A percentile compares a stretch with the other conserved stretches of the same genome.
Evolutionary conservation across 2,797 vertebrate species (phyloP).

Genomic region (Cirrhinus mrigala): DNA sequence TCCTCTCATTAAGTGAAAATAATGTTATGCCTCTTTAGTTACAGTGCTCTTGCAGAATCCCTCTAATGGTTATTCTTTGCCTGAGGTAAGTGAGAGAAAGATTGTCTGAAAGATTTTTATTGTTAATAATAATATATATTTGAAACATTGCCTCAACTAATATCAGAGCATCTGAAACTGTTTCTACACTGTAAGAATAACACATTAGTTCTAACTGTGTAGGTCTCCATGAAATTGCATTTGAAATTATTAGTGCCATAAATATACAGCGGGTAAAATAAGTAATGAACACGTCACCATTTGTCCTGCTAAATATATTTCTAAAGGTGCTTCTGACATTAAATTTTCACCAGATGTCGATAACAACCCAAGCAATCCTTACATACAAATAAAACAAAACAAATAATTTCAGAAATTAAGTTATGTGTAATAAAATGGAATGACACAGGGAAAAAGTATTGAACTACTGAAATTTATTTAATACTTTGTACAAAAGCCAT

Average conservation of each 20-base stretch:
- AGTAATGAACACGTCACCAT: too few relatives aligned
- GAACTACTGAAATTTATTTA: too few relatives aligned
- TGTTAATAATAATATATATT: conserved; percentile 1
- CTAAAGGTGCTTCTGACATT: too few relatives aligned
- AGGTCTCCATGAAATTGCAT: background rate
- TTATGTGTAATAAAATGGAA: too few relatives aligned
- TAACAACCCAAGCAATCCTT: too few relatives aligned
- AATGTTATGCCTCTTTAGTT: background rate
- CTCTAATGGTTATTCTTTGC: background rate
- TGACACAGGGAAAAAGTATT: too few relatives aligned
- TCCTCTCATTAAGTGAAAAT: background rate
- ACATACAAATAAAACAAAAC: too few relatives aligned
- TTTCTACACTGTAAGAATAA: background rate
- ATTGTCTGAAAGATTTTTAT: background rate
- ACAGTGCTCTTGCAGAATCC: background rate
- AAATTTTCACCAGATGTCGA: too few relatives aligned
- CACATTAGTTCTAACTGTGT: background rate
- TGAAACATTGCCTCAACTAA: background rate
- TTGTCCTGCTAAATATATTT: too few relatives aligned
- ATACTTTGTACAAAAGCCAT: too few relatives aligned
- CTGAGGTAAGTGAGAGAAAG: background rate
- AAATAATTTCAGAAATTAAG: too few relatives aligned
- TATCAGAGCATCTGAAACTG: background rate
- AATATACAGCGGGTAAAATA: too few relatives aligned
- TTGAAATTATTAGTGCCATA: background rate